phyloP scores from a whole-genome alignment of 2,888 invertebrate genomes.

The Acrobasis consociella region DNA sequence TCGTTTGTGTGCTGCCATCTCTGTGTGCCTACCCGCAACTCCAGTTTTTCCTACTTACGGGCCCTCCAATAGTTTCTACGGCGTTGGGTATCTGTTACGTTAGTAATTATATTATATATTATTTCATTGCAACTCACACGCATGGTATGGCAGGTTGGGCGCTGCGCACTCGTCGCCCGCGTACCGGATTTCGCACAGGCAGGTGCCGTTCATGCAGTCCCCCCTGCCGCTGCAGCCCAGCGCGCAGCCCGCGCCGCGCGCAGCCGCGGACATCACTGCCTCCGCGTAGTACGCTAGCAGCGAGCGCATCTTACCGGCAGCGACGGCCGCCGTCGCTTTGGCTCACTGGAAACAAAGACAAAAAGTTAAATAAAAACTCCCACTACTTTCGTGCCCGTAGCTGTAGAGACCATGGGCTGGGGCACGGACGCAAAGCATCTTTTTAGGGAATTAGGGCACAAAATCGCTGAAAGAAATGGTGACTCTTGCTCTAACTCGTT shows the following conservation, averaged over 20 bases:
- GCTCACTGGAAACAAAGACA: constrained; percentile 45
- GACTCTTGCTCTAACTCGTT: too few species aligned
- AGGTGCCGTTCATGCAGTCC: constrained; percentile 95
- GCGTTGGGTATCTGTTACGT: too few species aligned
- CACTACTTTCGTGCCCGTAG: too few species aligned
- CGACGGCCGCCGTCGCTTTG: constrained; percentile 58
- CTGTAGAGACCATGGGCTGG: too few species aligned
- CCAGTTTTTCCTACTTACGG: too few species aligned
- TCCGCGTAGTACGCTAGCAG: constrained; percentile 77
- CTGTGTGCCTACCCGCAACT: too few species aligned
- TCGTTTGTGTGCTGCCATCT: too few species aligned
- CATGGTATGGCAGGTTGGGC: constrained; percentile 89
- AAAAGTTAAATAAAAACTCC: constrained; percentile 4
- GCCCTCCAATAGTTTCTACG: too few species aligned
- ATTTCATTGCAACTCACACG: constrained; percentile 54
- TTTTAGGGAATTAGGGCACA: too few species aligned
- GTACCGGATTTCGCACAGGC: constrained; percentile 94
- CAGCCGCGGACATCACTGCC: constrained; percentile 71
- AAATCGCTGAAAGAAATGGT: too few species aligned
- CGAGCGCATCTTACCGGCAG: constrained; percentile 71
- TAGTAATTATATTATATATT: too few species aligned
- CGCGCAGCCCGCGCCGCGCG: constrained; percentile 82
- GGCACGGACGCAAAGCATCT: too few species aligned
- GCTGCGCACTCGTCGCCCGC: constrained; percentile 92
- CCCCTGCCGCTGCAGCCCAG: constrained; percentile 94